These are phyloP conservation scores for Lypha dubia DNA, from an alignment of 2,888 invertebrate genomes.

Conservation along the genomic window DNA sequence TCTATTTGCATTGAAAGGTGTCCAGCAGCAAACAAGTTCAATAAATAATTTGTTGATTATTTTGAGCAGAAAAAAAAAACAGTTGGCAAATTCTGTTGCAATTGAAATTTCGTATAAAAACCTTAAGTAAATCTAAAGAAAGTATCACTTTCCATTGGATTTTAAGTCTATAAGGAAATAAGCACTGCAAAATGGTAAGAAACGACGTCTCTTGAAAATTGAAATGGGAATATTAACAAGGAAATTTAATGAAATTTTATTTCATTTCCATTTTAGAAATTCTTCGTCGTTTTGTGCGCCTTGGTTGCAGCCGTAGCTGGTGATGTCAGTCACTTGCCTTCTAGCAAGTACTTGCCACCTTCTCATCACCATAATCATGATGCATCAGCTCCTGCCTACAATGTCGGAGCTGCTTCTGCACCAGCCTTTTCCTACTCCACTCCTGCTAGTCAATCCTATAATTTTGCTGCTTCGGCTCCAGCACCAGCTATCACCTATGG, in stretches of 20 bases:
- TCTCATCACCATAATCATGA: constrained; percentile 72
- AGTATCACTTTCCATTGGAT: constrained; percentile 79
- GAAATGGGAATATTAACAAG: neutral
- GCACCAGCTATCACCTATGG: constrained; percentile 71
- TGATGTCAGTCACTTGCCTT: constrained; percentile 78
- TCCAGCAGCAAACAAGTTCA: constrained; percentile 27
- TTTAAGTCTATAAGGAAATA: constrained; percentile 76
- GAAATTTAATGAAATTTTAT: neutral
- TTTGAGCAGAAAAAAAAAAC: constrained; percentile 5
- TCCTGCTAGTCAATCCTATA: constrained; percentile 20
- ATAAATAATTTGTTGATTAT: constrained; percentile 69
- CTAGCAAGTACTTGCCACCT: constrained; percentile 79
- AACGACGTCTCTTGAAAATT: neutral
- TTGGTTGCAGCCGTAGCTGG: constrained; percentile 66
- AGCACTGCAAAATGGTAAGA: constrained; percentile 77
- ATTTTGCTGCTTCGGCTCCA: constrained; percentile 60
- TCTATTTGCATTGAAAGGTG: constrained; percentile 30
- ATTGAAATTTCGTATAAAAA: constrained; percentile 79
- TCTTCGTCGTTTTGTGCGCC: constrained; percentile 60
- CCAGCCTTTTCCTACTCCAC: constrained; percentile 35
- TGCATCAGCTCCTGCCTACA: constrained; percentile 67
- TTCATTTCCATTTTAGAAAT: constrained; percentile 68
- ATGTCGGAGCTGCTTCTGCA: constrained; percentile 46
- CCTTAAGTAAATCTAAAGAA: constrained; percentile 67
- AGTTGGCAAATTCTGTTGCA: constrained; percentile 72